A percentile compares a stretch with the other conserved stretches of the same genome.
Evolutionary conservation across 2,113 vertebrate genomes (phyloP).

Genomic region (Heliornis fulica): DNA sequence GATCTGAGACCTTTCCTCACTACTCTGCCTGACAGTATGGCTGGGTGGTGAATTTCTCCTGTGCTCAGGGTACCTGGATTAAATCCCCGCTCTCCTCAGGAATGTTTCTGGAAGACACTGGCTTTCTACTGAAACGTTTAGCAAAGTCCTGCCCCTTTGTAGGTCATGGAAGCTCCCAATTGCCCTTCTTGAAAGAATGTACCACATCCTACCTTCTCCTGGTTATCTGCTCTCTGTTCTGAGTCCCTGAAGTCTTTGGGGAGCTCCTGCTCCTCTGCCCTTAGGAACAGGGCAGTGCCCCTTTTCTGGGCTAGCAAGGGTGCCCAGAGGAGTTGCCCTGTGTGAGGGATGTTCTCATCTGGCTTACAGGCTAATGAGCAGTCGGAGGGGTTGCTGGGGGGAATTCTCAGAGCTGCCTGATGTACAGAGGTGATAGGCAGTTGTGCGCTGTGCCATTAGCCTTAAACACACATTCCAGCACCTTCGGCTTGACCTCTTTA

Average conservation of each 20-base stretch:
- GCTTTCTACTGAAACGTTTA: neutral
- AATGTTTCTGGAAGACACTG: neutral
- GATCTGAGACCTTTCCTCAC: neutral
- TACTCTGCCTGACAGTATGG: neutral
- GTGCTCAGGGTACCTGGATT: neutral
- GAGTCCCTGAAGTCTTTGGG: neutral
- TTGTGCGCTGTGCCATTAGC: neutral
- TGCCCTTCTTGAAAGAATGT: neutral
- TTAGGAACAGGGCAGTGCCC: neutral
- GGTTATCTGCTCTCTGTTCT: neutral
- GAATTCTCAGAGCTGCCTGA: neutral
- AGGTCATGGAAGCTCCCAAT: neutral
- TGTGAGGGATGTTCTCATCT: neutral
- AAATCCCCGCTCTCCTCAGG: neutral
- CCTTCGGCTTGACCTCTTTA: constrained; percentile 39
- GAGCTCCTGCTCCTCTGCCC: neutral
- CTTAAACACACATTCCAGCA: constrained; percentile 44
- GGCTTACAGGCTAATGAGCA: neutral
- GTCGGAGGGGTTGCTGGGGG: neutral
- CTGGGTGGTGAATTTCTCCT: neutral
- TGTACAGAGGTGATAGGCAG: neutral
- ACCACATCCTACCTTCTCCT: neutral
- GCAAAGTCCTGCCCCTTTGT: neutral
- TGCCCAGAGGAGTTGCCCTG: neutral
- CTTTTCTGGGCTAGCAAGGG: neutral